A percentile compares a stretch with the other conserved stretches of the same genome.
Evolutionary conservation across 1,140 invertebrate genomes (phyloP).

Genomic region (Papilio dardanus): DNA sequence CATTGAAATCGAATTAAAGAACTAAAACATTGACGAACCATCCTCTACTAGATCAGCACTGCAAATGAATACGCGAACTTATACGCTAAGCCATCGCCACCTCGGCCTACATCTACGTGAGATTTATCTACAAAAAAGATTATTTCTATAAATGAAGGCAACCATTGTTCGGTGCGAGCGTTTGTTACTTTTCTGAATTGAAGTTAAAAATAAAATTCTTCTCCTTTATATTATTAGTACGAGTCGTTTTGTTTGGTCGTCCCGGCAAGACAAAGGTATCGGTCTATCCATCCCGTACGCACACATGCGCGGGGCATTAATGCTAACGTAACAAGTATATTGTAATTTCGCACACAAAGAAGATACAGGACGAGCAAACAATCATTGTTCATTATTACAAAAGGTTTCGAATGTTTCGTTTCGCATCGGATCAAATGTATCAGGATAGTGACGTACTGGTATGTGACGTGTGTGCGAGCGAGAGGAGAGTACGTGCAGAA

Average conservation of each 20-base stretch:
- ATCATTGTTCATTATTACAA: slow-evolving; percentile 82
- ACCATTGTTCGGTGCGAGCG: slow-evolving; percentile 76
- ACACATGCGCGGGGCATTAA: slow-evolving; percentile 72
- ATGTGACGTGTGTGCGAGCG: slow-evolving; percentile 65
- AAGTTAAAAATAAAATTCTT: slow-evolving; percentile 81
- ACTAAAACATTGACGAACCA: slow-evolving; percentile 60
- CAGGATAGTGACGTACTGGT: slow-evolving; percentile 58
- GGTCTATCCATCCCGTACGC: slow-evolving; percentile 75
- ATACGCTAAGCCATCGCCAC: slow-evolving; percentile 63
- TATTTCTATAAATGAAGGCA: slow-evolving; percentile 80
- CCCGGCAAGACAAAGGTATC: slow-evolving; percentile 79
- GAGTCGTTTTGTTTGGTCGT: slow-evolving; percentile 80
- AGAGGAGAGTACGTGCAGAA: slow-evolving; percentile 54
- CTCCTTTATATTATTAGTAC: slow-evolving; percentile 80
- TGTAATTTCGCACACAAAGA: slow-evolving; percentile 81
- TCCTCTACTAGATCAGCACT: slow-evolving; percentile 59
- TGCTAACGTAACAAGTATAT: slow-evolving; percentile 79
- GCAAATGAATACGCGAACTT: slow-evolving; percentile 67
- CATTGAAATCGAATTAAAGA: not conserved
- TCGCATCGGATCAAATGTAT: slow-evolving; percentile 79
- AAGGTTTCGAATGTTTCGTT: slow-evolving; percentile 80
- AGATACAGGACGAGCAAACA: slow-evolving; percentile 80
- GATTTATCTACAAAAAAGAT: slow-evolving; percentile 82
- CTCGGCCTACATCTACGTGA: slow-evolving; percentile 74
- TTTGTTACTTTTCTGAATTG: slow-evolving; percentile 80